Evolutionary conservation across 2,113 vertebrate genomes (phyloP), one percentile per base, ranked within the genome.

Genomic region (Suricata suricatta): DNA sequence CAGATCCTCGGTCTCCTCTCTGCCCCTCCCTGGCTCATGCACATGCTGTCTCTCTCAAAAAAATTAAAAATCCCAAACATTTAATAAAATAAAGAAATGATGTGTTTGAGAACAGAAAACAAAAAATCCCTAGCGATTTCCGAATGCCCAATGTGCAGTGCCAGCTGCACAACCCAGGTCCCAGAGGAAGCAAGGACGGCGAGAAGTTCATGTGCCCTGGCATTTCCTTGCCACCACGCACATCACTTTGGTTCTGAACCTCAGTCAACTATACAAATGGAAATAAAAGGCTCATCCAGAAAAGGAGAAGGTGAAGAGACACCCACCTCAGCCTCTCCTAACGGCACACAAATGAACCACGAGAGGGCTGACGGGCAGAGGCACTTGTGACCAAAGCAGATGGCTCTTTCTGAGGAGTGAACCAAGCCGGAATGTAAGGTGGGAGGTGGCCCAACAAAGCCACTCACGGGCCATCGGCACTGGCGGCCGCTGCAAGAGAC

Each of bases 211-310:
- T 83, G 41, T 44, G 29, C 16, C 33, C 54, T 27, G 71, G 44
- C 21, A 7, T 79, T 79, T 94, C 72, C 77, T 89, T 7, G 27
- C 10, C 52, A 88, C 54, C 33, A 60, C 0, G 12, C 11, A 1
- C 12, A 41, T 35, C 74, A 47, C 16, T n/a, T 5, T 27, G 54
- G 82, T 50, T 31, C 57, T 38, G 52, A 85, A 85, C 44, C 68
- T 54, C 66, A 64, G 76, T 84, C 76, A 82, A 7, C 12, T 47
- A 7, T 27, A 79, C 87, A 25, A 11, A 74, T 54, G 54, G 68
- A 92, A 90, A 85, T 85, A 60, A 92, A 96, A 91, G 79, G 44
- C 64, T 90, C 76, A 89, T 71, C 91, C 88, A 27, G 57, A 57
- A 91, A 63, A 95, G 71, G 57, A 95, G 96, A 88, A 76, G 68